Evolutionary conservation across 2,113 vertebrate genomes (phyloP).

Genomic region (Acrocephalus kingi): DNA sequence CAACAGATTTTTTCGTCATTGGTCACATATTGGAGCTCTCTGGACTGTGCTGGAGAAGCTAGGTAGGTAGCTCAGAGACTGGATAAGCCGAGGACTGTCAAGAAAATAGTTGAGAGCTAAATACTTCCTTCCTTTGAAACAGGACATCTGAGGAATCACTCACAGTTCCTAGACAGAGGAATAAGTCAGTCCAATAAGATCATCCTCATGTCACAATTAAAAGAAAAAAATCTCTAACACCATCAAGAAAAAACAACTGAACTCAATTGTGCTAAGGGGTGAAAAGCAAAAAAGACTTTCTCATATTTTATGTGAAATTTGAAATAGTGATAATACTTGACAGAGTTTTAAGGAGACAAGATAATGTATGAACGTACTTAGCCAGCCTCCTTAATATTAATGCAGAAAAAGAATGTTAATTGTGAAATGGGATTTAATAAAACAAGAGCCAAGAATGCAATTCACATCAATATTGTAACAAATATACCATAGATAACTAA

Average conservation of each 20-base stretch:
- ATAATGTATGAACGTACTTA: neutral
- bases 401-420: neutral
- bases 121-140: neutral
- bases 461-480: neutral
- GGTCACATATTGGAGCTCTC: neutral
- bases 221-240: neutral
- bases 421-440: neutral
- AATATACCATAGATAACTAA: neutral
- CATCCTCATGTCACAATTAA: neutral
- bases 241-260: neutral
- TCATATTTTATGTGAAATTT: neutral
- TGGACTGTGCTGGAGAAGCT: neutral
- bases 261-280: neutral
- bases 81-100: neutral
- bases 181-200: neutral
- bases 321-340: neutral
- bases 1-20: neutral
- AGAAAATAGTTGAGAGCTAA: fast-evolving
- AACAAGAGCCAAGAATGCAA: neutral
- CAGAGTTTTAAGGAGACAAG: neutral
- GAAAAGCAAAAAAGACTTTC: neutral
- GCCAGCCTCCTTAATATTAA: neutral
- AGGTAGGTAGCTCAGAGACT: neutral
- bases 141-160: neutral
- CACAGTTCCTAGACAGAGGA: neutral